Base-by-base conservation (phyloP, 2,797 vertebrate species). In the Dallia pectoralis region DNA sequence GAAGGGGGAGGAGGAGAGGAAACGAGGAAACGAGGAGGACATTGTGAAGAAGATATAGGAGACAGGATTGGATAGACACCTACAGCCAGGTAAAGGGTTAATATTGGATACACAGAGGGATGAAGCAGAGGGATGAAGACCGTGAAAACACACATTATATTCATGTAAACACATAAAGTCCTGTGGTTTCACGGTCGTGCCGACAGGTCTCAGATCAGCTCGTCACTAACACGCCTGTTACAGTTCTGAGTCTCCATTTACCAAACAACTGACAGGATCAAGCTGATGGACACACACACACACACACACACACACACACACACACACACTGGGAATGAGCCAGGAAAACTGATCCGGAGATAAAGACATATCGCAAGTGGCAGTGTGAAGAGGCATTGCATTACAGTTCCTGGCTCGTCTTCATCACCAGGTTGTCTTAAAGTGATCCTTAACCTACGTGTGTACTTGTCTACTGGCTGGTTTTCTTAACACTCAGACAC, bases 151-250 rank as follows among this genome's bases (percentile, higher is more conserved):
- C 11, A 25, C 2, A 61, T 4, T 25, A 12, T 27, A 11, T 29
- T 27, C 22, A 1, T 27, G 0, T 12, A 11, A 25, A 56, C n/a
- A 25, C 9, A 12, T 0, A n/a, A 22, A 25, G 40, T 11, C 80
- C 69, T 64, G 70, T 75, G 77, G 85, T 81, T 82, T 82, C 18
- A 72, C 29, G 18, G 32, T 79, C 73, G 7, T 33, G 68, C 71
- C 79, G 87, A 86, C 87, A 86, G 85, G 87, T 83, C 75, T 63
- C 53, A 25, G 72, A 8, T 72, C 14, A 22, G 79, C 71, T 69
- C 69, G 2, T 56, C 51, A 6, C n/a, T 0, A 56, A n/a, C 1
- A 81, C 76, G 70, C 77, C 72, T 79, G 79, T 74, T 77, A 82
- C 48, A 79, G 29, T 68, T 65, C 76, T 72, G 9, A 75, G 71